Conservation (phyloP, 92 coral and sea anemone genomes). For the Palythoa grandis region DNA sequence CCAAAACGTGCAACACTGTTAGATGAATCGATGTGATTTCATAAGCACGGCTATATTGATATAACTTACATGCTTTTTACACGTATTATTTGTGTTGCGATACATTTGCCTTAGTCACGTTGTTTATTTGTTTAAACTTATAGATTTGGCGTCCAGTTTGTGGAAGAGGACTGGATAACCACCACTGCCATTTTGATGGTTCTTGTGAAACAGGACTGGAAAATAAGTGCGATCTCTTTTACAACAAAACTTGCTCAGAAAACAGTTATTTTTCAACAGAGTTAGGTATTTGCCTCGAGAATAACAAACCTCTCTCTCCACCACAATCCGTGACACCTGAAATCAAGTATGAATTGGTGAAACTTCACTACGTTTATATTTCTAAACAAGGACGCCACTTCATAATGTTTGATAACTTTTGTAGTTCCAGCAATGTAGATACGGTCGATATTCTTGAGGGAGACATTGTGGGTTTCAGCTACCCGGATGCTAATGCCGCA, state of each 20-base stretch:
- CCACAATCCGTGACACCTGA: constrained; percentile 24
- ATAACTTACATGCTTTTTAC: background rate
- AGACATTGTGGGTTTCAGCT: constrained; percentile 73
- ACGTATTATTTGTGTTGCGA: too few relatives aligned
- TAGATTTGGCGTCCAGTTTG: constrained; percentile 87
- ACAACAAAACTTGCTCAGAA: constrained; percentile 52
- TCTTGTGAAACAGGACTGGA: constrained; percentile 41
- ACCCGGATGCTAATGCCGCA: constrained; percentile 63
- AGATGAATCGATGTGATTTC: too few relatives aligned
- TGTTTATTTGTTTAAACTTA: background rate
- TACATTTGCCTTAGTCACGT: too few relatives aligned
- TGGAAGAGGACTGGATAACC: constrained; percentile 56
- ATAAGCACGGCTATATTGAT: background rate
- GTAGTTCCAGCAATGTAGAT: constrained; percentile 37
- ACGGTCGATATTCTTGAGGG: constrained; percentile 58
- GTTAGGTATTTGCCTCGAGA: constrained; percentile 52
- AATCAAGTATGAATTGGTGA: constrained; percentile 62
- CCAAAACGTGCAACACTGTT: too few relatives aligned
- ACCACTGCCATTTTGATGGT: constrained; percentile 60
- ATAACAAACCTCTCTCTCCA: constrained; percentile 23
- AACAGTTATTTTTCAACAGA: constrained; percentile 66
- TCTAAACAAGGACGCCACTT: constrained; percentile 64
- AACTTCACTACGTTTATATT: constrained; percentile 56
- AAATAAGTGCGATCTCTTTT: constrained; percentile 46
- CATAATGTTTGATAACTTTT: constrained; percentile 50